Evolutionary conservation across 2,888 invertebrate species (phyloP).

Genomic region (Orthosia cruda): DNA sequence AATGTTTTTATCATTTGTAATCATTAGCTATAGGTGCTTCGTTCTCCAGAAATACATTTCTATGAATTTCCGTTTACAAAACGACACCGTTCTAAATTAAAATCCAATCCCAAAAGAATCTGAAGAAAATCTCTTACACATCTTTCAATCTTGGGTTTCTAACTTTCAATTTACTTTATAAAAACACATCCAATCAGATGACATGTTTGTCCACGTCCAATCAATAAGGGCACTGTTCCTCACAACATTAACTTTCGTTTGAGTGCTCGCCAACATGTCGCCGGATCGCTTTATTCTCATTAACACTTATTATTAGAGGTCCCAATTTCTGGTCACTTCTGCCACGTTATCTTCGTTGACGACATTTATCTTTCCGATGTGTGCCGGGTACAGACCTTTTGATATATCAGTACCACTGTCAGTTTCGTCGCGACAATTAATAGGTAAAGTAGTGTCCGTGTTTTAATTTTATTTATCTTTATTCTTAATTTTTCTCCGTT

Average conservation of each 20-base stretch:
- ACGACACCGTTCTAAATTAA: background rate
- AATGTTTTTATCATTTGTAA: constrained; percentile 24
- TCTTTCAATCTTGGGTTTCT: constrained; percentile 7
- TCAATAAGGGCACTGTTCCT: constrained; percentile 36
- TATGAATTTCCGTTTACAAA: too few relatives aligned
- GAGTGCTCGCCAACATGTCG: constrained; percentile 16
- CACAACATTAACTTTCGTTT: constrained; percentile 23
- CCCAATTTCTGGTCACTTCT: constrained; percentile 64
- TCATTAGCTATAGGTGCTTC: background rate
- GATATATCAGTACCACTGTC: constrained; percentile 57
- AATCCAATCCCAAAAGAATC: background rate
- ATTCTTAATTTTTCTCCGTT: constrained; percentile 2
- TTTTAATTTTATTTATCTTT: constrained; percentile 24
- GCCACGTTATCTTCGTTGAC: constrained; percentile 79
- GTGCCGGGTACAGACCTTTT: constrained; percentile 80
- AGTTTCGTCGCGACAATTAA: constrained; percentile 60
- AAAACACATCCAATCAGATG: constrained; percentile 8
- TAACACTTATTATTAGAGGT: constrained; percentile 62
- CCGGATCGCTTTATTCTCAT: constrained; percentile 27
- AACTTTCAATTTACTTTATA: constrained; percentile 6
- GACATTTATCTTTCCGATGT: constrained; percentile 83
- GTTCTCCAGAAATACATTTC: too few relatives aligned
- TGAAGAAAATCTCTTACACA: background rate
- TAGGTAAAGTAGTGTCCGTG: constrained; percentile 47
- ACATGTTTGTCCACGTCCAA: constrained; percentile 31